phyloP scores from a whole-genome alignment of 2,888 invertebrate genomes.

The Drosophila siamana region DNA sequence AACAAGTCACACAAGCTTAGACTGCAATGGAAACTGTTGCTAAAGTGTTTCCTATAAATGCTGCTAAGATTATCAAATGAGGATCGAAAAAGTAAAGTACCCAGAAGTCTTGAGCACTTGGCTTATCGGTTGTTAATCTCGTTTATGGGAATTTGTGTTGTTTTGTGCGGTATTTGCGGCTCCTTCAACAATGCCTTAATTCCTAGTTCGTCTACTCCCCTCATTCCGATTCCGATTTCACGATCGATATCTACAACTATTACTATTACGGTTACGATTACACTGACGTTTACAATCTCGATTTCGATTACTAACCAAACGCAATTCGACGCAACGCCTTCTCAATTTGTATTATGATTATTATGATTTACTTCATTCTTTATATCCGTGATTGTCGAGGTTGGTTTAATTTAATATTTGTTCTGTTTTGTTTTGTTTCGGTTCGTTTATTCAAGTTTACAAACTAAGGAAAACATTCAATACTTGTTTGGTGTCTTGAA shows the following conservation, averaged over 20 bases:
- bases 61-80: slow-evolving; percentile 39
- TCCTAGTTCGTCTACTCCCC: slow-evolving; percentile 45
- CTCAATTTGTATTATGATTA: slow-evolving; percentile 20
- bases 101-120: slow-evolving; percentile 22
- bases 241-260: slow-evolving; percentile 16
- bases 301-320: slow-evolving; percentile 37
- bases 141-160: slow-evolving; percentile 31
- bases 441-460: slow-evolving; percentile 22
- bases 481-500: slow-evolving; percentile 7
- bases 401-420: slow-evolving; percentile 50
- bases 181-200: slow-evolving; percentile 27
- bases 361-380: slow-evolving; percentile 52
- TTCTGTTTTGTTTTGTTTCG: slow-evolving; percentile 22
- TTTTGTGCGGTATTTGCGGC: slow-evolving; percentile 58
- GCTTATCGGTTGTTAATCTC: slow-evolving; percentile 18
- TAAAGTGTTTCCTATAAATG: slow-evolving; percentile 49
- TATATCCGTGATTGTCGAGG: slow-evolving; percentile 77
- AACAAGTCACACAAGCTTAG: neutral
- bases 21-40: neutral
- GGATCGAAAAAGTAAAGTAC: slow-evolving; percentile 23
- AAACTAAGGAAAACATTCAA: slow-evolving; percentile 26
- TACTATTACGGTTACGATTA: slow-evolving; percentile 11
- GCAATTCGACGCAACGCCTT: slow-evolving; percentile 36
- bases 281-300: slow-evolving; percentile 4
- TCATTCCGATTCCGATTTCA: slow-evolving; percentile 9